phyloP scores from a whole-genome alignment of 2,888 invertebrate genomes.

The Oxyteleia sp. region DNA sequence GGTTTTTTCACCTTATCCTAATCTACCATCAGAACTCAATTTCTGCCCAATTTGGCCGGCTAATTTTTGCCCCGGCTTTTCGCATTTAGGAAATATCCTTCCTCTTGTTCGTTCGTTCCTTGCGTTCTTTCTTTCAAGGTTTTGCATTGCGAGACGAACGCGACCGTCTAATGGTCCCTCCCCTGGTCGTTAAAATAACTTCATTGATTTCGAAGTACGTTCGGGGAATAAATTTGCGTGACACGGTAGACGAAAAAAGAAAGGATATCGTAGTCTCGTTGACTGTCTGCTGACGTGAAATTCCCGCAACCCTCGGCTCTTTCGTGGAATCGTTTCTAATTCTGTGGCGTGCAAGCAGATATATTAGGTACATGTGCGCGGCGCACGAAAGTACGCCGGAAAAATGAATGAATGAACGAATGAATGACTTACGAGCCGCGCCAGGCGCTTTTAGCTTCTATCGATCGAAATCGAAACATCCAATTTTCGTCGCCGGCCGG shows the following conservation, averaged over 20 bases:
- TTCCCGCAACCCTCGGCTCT: slow-evolving; percentile 67
- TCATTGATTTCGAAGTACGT: slow-evolving; percentile 68
- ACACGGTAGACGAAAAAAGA: slow-evolving; percentile 63
- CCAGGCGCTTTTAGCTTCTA: slow-evolving; percentile 28
- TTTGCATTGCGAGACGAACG: neutral
- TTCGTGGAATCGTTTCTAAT: slow-evolving; percentile 72
- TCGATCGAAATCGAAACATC: slow-evolving; percentile 45
- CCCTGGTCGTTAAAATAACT: slow-evolving; percentile 52
- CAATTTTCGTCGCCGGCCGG: slow-evolving; percentile 41
- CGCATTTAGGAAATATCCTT: slow-evolving; percentile 1
- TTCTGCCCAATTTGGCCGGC: slow-evolving; percentile 13
- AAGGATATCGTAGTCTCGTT: slow-evolving; percentile 61
- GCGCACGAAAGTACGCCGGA: slow-evolving; percentile 67
- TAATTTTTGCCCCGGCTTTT: neutral
- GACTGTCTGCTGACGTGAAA: slow-evolving; percentile 67
- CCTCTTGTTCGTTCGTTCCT: neutral
- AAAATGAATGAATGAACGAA: slow-evolving; percentile 71
- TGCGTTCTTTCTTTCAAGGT: slow-evolving; percentile 1
- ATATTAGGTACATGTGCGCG: slow-evolving; percentile 63
- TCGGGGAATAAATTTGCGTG: slow-evolving; percentile 71
- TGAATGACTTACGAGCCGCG: slow-evolving; percentile 45
- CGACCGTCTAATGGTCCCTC: slow-evolving; percentile 33
- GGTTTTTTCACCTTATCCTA: slow-evolving; percentile 17
- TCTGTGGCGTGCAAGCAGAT: slow-evolving; percentile 59
- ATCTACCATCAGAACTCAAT: slow-evolving; percentile 39